phyloP scores from a whole-genome alignment of 1,140 invertebrate genomes.

The Euwallacea fornicatus region DNA sequence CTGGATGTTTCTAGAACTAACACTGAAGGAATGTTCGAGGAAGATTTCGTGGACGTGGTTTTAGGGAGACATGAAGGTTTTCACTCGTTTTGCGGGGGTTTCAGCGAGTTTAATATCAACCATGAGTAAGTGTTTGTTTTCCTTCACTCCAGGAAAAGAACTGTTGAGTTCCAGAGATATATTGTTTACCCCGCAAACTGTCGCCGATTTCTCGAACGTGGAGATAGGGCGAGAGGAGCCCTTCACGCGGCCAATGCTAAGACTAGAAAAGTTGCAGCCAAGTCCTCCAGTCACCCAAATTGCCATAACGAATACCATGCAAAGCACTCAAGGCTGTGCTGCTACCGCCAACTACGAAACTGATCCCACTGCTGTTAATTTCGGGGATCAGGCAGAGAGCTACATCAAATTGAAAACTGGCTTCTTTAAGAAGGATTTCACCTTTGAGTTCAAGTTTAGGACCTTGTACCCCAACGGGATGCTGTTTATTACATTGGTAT shows the following conservation, averaged over 20 bases:
- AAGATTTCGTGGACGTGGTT: constrained; percentile 17
- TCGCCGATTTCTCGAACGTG: constrained; percentile 63
- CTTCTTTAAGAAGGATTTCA: constrained; percentile 71
- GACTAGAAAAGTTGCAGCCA: constrained; percentile 15
- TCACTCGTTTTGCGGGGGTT: constrained; percentile 65
- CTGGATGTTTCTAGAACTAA: constrained; percentile 17
- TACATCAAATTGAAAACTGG: constrained; percentile 69
- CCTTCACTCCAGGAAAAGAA: neutral
- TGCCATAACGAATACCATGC: constrained; percentile 39
- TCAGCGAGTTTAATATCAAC: constrained; percentile 80
- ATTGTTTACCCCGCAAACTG: constrained; percentile 40
- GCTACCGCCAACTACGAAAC: constrained; percentile 73
- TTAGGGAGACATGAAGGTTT: constrained; percentile 39
- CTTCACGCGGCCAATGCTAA: constrained; percentile 30
- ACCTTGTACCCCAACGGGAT: constrained; percentile 85
- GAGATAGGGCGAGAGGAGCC: constrained; percentile 70
- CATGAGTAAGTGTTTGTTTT: constrained; percentile 64
- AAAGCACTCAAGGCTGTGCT: constrained; percentile 57
- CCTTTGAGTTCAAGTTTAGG: constrained; percentile 78
- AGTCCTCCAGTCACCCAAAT: constrained; percentile 38
- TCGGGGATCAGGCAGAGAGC: constrained; percentile 78
- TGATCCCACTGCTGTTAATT: constrained; percentile 79
- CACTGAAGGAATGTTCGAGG: constrained; percentile 18
- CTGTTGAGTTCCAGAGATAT: neutral
- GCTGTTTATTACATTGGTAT: constrained; percentile 73